Evolutionary conservation across 2,113 vertebrate genomes (phyloP).

Genomic region (Condylura cristata): DNA sequence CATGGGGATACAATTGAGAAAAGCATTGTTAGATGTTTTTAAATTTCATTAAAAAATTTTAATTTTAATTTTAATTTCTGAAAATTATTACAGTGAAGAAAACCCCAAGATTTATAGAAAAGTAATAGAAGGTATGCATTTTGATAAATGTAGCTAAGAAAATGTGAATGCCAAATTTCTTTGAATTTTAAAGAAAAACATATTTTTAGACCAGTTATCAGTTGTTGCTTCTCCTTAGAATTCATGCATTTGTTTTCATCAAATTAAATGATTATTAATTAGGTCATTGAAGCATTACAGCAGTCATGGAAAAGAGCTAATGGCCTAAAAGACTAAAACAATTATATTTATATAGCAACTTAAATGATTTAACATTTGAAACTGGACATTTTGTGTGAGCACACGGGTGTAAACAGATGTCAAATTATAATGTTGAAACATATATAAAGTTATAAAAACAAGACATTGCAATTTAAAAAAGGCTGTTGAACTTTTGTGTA

Average conservation of each 20-base stretch:
- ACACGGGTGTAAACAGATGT: too few relatives aligned
- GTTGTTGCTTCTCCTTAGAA: too few relatives aligned
- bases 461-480: background rate
- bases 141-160: conserved; percentile 41
- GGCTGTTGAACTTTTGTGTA: background rate
- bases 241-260: too few relatives aligned
- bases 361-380: conserved; percentile 2
- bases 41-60: too few relatives aligned
- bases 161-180: conserved; percentile 34
- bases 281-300: background rate
- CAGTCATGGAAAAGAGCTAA: conserved; percentile 7
- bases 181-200: conserved; percentile 21
- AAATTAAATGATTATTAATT: too few relatives aligned
- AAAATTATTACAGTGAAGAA: too few relatives aligned
- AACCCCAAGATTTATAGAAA: background rate
- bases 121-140: background rate
- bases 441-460: too few relatives aligned
- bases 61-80: background rate
- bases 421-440: too few relatives aligned
- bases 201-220: too few relatives aligned
- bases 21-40: too few relatives aligned
- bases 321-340: background rate
- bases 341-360: background rate
- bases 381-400: too few relatives aligned
- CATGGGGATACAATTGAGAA: too few relatives aligned